Evolutionary conservation across 2,888 invertebrate species (phyloP).

Genomic region (Tenthredo scrophulariae): DNA sequence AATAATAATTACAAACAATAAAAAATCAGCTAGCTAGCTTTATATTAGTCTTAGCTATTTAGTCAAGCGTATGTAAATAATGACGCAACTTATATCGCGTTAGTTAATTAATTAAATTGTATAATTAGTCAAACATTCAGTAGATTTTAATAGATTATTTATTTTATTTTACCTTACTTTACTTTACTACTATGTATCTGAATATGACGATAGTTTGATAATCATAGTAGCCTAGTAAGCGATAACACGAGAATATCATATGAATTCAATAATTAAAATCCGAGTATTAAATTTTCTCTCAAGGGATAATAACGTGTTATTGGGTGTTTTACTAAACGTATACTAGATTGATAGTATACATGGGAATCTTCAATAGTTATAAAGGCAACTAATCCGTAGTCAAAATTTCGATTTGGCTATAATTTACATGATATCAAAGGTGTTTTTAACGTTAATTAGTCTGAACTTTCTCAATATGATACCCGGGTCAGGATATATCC

Average conservation of each 20-base stretch:
- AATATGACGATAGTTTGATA: neutral
- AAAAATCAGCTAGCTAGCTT: constrained; percentile 56
- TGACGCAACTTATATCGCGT: neutral
- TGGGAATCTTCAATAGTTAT: neutral
- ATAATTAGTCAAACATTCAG: neutral
- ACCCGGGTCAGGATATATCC: neutral
- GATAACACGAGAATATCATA: constrained; percentile 36
- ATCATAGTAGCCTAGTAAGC: neutral
- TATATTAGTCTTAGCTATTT: neutral
- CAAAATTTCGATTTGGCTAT: neutral
- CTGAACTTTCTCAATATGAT: neutral
- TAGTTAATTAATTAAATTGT: neutral
- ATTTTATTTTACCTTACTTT: neutral
- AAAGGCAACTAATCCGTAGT: neutral
- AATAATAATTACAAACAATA: constrained; percentile 59
- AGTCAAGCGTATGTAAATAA: neutral
- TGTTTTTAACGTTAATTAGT: neutral
- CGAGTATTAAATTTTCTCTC: constrained; percentile 56
- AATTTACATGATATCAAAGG: neutral
- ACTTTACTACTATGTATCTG: neutral
- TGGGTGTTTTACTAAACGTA: neutral
- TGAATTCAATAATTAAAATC: constrained; percentile 55
- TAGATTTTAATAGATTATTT: neutral
- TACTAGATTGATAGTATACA: neutral
- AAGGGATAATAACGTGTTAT: constrained; percentile 27